Base-by-base conservation (phyloP, 2,113 vertebrate genomes). In the Heptranchias perlo region DNA sequence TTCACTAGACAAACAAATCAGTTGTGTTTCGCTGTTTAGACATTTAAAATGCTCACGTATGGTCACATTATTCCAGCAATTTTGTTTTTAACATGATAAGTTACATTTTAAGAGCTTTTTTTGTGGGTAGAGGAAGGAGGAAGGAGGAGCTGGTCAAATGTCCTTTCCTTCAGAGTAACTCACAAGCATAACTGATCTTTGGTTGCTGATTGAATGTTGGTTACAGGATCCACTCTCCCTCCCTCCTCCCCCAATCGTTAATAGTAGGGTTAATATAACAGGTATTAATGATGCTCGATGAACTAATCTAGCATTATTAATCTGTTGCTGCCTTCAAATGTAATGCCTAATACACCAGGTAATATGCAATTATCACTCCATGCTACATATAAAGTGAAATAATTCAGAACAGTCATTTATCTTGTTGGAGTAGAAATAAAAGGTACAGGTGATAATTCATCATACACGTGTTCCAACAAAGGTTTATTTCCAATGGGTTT, bases 311-410 rank as follows among this genome's bases (percentile, higher is more conserved):
- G 49, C 64, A 39, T 69, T 95, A 69, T 95, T 95, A 69, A 73
- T 69, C 64, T 95, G 23, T 58, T 91, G 64, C 94, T 52, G 25
- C 65, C 65, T 95, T 95, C 64, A 69, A 69, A 95, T 95, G 94
- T 52, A 69, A 95, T 69, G 44, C 25, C 25, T 67, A 95, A 95
- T 95, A 52, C 65, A 95, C 64, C 94, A 69, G 28, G 65, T 95
- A 95, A 95, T 95, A 69, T 52, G 94, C 65, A 95, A 95, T 95
- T 73, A 95, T 69, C 39, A 95, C 44, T 95, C 44, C 16, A 31
- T 95, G 94, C 28, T 28, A 52, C 28, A 49, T 35, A 35, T 95
- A 28, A 73, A 95, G 47, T 95, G 94, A 49, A 69, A 95, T 67
- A 69, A 67, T 69, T 95, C 94, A 95, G 94, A 49, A 69, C 49